phyloP scores from a whole-genome alignment of 2,113 vertebrate genomes.

The Sapajus apella region DNA sequence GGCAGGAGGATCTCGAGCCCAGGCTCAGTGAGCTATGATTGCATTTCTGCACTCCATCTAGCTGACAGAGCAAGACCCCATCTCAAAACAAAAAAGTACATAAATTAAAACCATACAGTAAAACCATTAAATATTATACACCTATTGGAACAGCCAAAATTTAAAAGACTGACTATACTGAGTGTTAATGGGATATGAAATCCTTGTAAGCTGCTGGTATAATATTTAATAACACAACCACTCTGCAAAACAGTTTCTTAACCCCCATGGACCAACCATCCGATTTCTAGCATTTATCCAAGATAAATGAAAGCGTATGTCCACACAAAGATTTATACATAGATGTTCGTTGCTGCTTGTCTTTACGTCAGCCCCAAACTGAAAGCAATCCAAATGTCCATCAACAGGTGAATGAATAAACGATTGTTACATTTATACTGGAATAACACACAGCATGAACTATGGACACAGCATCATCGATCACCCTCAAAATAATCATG shows the following conservation, averaged over 20 bases:
- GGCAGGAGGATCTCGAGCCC: no score
- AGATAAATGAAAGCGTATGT: not conserved
- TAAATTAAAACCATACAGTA: not conserved
- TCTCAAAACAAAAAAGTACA: no score
- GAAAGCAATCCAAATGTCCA: not conserved
- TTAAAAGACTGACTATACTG: fast-evolving
- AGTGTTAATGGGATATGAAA: fast-evolving
- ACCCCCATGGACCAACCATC: not conserved
- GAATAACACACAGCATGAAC: not conserved
- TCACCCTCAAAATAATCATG: not conserved
- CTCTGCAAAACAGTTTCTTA: not conserved
- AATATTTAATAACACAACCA: fast-evolving
- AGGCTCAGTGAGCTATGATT: no score
- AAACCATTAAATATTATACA: not conserved
- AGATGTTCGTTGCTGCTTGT: no score
- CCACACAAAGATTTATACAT: not conserved
- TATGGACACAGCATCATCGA: not conserved
- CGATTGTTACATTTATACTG: not conserved
- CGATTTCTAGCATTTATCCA: not conserved
- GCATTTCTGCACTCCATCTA: no score
- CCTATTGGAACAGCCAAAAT: not conserved
- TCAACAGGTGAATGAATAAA: not conserved
- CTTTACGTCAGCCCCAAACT: not conserved
- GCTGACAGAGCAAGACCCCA: no score
- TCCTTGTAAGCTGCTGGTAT: fast-evolving